phyloP scores from a whole-genome alignment of 64 coral and sea anemone genomes.

The Exaiptasia diaphana region DNA sequence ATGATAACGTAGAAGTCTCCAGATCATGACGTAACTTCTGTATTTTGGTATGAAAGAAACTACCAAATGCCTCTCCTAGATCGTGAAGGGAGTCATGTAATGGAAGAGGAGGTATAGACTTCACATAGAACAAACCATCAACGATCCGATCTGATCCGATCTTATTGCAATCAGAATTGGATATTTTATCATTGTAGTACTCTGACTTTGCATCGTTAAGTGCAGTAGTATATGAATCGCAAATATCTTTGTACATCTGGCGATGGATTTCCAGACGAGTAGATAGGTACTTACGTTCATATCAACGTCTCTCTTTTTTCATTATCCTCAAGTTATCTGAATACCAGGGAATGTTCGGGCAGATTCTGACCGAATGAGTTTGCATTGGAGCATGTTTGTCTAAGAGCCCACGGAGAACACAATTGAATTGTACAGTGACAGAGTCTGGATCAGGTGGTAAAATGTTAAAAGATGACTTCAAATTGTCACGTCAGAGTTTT shows the following conservation, averaged over 20 bases:
- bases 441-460: no score
- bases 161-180: no score
- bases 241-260: not conserved
- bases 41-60: not conserved
- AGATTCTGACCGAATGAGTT: no score
- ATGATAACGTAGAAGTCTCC: not conserved
- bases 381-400: no score
- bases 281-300: not conserved
- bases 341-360: not conserved
- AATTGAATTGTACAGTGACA: no score
- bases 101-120: not conserved
- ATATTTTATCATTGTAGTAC: not conserved
- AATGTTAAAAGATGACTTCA: no score
- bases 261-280: not conserved
- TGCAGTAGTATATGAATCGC: not conserved
- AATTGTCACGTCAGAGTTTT: no score
- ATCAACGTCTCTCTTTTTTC: not conserved
- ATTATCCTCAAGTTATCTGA: not conserved
- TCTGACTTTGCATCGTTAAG: not conserved
- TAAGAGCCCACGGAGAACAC: no score
- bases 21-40: not conserved
- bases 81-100: no score
- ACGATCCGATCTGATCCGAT: no score
- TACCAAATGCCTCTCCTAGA: no score
- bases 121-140: not conserved